Conservation (phyloP, 1,140 invertebrate genomes). For the Acyrthosiphon pisum region DNA sequence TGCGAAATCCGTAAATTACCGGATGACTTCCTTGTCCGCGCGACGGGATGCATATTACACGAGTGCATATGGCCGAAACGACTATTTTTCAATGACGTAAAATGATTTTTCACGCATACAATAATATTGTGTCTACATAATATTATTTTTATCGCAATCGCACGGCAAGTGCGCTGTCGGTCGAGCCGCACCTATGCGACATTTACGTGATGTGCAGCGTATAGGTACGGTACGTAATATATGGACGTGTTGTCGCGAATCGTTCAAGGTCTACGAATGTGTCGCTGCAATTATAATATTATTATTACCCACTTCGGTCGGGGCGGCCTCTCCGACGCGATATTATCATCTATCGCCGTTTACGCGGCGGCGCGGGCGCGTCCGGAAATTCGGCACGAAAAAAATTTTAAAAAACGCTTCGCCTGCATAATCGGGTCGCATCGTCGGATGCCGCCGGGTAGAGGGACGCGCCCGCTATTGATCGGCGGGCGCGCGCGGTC, state of each 20-base stretch:
- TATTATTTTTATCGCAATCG: neutral
- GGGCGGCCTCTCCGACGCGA: too few relatives aligned
- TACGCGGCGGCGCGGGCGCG: neutral
- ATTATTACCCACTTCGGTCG: neutral
- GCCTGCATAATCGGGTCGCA: neutral
- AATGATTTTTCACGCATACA: neutral
- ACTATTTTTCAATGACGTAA: neutral
- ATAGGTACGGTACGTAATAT: neutral
- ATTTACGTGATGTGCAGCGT: neutral
- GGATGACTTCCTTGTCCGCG: neutral
- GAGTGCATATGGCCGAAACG: too few relatives aligned
- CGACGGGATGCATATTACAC: neutral
- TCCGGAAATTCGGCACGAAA: neutral
- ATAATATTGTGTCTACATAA: neutral
- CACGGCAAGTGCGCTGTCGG: neutral
- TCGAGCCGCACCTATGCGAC: neutral
- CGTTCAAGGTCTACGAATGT: neutral
- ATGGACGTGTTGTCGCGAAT: neutral
- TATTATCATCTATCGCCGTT: neutral
- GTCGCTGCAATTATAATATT: neutral
- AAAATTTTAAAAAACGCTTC: neutral
- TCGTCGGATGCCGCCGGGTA: neutral
- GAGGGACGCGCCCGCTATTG: constrained; percentile 19
- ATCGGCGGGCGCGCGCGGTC: constrained; percentile 12
- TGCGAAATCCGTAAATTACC: neutral